These are phyloP conservation scores for Tubulanus polymorphus DNA, from an alignment of 2,888 invertebrate genomes.

Conservation along the genomic window DNA sequence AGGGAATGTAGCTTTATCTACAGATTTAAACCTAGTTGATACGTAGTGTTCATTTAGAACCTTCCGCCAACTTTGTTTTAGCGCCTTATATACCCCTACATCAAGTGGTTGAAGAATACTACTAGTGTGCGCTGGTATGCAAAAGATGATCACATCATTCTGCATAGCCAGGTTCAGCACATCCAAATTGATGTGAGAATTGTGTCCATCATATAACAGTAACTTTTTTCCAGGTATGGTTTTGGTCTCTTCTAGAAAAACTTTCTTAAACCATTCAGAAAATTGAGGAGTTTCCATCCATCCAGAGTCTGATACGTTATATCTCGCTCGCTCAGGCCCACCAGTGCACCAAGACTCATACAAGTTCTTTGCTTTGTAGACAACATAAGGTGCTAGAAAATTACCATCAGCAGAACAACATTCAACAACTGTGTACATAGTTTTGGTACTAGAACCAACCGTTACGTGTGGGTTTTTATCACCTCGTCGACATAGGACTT, in stretches of 20 bases:
- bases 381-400: slow-evolving; percentile 16
- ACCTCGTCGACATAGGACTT: slow-evolving; percentile 10
- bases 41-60: too few species aligned
- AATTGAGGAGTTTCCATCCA: slow-evolving; percentile 1
- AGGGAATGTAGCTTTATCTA: too few species aligned
- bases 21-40: too few species aligned
- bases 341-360: slow-evolving; percentile 13
- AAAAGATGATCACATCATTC: slow-evolving; percentile 8
- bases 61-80: slow-evolving; percentile 2
- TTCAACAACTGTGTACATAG: slow-evolving; percentile 14
- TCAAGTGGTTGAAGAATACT: slow-evolving; percentile 14
- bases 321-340: slow-evolving; percentile 9
- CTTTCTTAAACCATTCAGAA: slow-evolving; percentile 12
- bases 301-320: neutral
- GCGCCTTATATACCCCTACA: slow-evolving; percentile 5
- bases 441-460: slow-evolving; percentile 9
- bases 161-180: slow-evolving; percentile 2
- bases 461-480: slow-evolving; percentile 11
- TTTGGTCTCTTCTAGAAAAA: slow-evolving; percentile 5
- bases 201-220: slow-evolving; percentile 14
- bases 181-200: slow-evolving; percentile 4
- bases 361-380: slow-evolving; percentile 15
- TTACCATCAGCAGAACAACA: slow-evolving; percentile 15
- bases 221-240: neutral
- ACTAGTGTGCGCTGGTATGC: slow-evolving; percentile 11